Evolutionary conservation across 2,797 vertebrate genomes (phyloP).

Genomic region (Vireo griseus): DNA sequence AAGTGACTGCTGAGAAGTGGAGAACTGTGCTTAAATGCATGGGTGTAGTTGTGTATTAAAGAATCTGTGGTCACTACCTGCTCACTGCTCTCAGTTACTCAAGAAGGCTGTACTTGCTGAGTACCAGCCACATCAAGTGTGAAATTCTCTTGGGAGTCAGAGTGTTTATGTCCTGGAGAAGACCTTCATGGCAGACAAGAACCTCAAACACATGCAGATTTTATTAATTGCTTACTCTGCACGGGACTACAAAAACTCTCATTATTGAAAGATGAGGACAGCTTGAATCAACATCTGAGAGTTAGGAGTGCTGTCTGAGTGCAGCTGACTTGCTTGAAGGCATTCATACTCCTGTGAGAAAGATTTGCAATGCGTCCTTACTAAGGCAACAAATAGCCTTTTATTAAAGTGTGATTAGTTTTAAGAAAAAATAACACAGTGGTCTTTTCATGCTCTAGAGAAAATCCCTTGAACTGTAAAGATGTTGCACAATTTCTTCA

Average conservation of each 20-base stretch:
- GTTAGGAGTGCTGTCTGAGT: not conserved
- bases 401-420: slow-evolving; percentile 22
- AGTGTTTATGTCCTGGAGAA: not conserved
- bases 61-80: not conserved
- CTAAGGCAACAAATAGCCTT: not conserved
- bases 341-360: not conserved
- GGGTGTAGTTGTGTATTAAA: accelerated
- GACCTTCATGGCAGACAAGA: not conserved
- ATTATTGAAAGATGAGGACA: not conserved
- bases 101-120: not conserved
- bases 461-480: not conserved
- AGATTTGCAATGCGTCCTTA: not conserved
- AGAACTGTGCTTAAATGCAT: not conserved
- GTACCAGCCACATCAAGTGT: not conserved
- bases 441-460: not conserved
- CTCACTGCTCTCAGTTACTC: not conserved
- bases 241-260: not conserved
- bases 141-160: not conserved
- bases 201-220: not conserved
- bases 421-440: not conserved
- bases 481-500: not conserved
- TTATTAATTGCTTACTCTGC: not conserved
- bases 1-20: not conserved
- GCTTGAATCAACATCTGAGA: not conserved
- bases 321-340: not conserved